These are phyloP conservation scores for Macquaria ambigua DNA, from an alignment of 2,113 vertebrate genomes.

Conservation along the genomic window DNA sequence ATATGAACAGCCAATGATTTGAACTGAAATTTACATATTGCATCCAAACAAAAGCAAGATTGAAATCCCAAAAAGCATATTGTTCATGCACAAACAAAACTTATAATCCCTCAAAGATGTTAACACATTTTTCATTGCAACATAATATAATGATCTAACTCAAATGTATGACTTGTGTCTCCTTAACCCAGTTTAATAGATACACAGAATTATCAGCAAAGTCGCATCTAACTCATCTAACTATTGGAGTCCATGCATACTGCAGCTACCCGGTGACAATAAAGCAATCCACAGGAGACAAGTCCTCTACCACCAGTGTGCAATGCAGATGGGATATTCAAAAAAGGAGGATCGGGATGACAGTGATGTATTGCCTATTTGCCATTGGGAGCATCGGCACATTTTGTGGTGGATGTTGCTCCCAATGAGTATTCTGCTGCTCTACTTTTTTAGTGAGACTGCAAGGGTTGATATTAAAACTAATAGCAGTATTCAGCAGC, in stretches of 20 bases:
- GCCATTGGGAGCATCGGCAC: constrained; percentile 31
- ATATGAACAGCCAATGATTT: background rate
- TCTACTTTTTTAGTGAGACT: constrained; percentile 53
- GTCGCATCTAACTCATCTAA: constrained; percentile 7
- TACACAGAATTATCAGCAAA: constrained; percentile 18
- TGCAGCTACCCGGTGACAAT: constrained; percentile 10
- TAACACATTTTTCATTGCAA: background rate
- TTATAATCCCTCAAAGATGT: no score
- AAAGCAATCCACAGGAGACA: constrained; percentile 33
- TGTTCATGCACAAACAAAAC: constrained; percentile 8
- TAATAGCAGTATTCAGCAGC: constrained; percentile 28
- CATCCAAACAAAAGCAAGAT: constrained; percentile 2
- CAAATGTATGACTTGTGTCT: constrained; percentile 21
- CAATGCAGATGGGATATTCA: constrained; percentile 58
- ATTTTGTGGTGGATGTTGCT: constrained; percentile 41
- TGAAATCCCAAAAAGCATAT: constrained; percentile 10
- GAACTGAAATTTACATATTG: constrained; percentile 49
- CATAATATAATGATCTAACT: background rate
- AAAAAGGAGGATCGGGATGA: constrained; percentile 43
- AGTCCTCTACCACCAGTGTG: constrained; percentile 26
- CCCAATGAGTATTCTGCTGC: constrained; percentile 40
- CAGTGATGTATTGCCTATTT: constrained; percentile 72
- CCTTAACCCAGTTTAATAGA: constrained; percentile 34
- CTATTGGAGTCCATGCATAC: constrained; percentile 16
- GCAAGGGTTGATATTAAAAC: constrained; percentile 38